Evolutionary conservation across 2,797 vertebrate genomes (phyloP).

Genomic region (Galago senegalensis): DNA sequence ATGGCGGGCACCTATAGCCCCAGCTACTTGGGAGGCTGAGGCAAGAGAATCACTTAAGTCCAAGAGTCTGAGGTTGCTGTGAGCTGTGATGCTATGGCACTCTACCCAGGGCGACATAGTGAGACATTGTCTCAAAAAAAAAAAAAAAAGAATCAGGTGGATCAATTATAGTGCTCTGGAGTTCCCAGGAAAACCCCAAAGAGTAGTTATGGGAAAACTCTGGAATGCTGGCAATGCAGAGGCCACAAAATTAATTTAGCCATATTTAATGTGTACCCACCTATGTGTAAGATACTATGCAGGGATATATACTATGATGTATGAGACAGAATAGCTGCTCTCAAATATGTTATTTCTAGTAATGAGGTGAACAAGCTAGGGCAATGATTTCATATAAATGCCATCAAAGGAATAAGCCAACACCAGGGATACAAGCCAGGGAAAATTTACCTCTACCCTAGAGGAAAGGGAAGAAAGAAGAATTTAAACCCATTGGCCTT

Average conservation of each 20-base stretch:
- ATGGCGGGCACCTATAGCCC: too few species aligned
- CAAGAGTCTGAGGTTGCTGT: too few species aligned
- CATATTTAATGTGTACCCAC: not conserved
- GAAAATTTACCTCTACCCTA: not conserved
- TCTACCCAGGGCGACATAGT: too few species aligned
- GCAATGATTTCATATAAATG: not conserved
- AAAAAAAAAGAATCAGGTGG: not conserved
- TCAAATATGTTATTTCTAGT: not conserved
- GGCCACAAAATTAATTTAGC: not conserved
- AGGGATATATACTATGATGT: not conserved
- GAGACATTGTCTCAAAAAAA: too few species aligned
- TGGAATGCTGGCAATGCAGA: not conserved
- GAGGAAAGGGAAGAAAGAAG: not conserved
- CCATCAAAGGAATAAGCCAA: not conserved
- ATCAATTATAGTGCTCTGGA: not conserved
- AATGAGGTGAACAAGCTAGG: not conserved
- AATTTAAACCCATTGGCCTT: not conserved
- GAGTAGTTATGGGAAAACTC: not conserved
- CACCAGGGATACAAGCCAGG: not conserved
- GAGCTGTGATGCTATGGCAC: too few species aligned
- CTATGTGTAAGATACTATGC: not conserved
- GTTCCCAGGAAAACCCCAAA: not conserved
- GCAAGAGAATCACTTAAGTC: too few species aligned
- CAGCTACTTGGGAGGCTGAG: not conserved
- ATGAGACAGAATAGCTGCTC: not conserved